Conservation (phyloP, 1,140 invertebrate genomes). For the Homalodisca vitripennis region DNA sequence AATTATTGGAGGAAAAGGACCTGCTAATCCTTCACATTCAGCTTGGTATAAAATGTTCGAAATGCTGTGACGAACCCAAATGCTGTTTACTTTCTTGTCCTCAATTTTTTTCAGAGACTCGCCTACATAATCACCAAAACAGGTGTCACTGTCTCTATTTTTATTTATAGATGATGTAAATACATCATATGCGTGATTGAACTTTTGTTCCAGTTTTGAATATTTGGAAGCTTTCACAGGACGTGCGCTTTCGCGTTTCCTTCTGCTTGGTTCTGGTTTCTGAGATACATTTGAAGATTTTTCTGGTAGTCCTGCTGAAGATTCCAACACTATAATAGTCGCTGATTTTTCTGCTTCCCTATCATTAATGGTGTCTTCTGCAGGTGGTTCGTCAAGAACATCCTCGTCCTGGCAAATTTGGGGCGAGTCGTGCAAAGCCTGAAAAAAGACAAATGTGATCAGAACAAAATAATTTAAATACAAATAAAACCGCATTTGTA, state of each 20-base stretch:
- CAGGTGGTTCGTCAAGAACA: not conserved
- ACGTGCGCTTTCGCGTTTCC: not conserved
- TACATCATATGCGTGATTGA: constrained; percentile 18
- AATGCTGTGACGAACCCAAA: not conserved
- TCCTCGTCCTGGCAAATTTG: too few species aligned
- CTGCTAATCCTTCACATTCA: not conserved
- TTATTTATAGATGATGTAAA: not conserved
- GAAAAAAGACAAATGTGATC: too few species aligned
- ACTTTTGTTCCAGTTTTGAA: not conserved
- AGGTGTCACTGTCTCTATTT: not conserved
- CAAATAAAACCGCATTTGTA: too few species aligned
- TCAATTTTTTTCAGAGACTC: constrained; percentile 2
- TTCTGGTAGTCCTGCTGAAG: too few species aligned
- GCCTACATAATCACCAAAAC: constrained; percentile 17
- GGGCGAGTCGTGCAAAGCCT: too few species aligned
- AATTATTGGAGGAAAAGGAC: not conserved
- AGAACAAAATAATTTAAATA: too few species aligned
- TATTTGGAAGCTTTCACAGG: not conserved
- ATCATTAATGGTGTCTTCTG: not conserved
- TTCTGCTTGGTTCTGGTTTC: not conserved
- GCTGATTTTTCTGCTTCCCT: not conserved
- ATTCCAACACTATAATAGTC: too few species aligned
- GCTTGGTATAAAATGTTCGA: constrained; percentile 7
- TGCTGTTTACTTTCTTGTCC: not conserved
- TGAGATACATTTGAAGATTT: too few species aligned